Conservation (phyloP, 2,113 vertebrate genomes). For the Crotalus tigris region DNA sequence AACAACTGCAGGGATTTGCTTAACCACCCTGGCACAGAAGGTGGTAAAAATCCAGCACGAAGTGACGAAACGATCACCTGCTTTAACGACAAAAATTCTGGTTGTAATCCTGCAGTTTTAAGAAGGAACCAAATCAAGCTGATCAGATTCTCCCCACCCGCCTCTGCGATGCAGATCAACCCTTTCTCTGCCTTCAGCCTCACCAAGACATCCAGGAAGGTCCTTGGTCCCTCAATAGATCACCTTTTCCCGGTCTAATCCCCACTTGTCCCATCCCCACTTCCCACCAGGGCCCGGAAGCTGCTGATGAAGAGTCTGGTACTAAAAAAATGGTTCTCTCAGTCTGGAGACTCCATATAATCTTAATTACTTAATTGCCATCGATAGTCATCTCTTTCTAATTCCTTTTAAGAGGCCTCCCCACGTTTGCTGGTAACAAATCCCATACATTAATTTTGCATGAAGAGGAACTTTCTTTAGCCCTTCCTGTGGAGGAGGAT, state of each 20-base stretch:
- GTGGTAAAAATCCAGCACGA: no score
- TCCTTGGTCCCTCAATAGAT: not conserved
- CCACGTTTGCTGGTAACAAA: not conserved
- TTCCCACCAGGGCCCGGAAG: not conserved
- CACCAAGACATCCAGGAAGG: not conserved
- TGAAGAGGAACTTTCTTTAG: not conserved
- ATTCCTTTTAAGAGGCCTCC: not conserved
- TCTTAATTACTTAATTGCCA: not conserved
- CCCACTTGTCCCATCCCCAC: not conserved
- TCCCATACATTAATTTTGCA: not conserved
- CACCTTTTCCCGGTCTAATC: not conserved
- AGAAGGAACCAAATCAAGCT: no score
- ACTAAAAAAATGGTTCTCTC: not conserved
- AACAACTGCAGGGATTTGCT: no score
- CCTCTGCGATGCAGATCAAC: no score
- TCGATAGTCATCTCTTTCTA: not conserved
- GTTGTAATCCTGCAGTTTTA: no score
- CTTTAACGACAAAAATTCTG: no score
- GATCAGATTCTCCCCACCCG: no score
- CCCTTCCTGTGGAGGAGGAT: not conserved
- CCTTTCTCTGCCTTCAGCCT: no score
- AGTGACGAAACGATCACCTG: no score
- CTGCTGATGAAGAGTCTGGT: not conserved
- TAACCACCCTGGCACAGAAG: no score
- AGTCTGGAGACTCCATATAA: not conserved